Evolutionary conservation across 2,888 invertebrate genomes (phyloP), one percentile per base, ranked within the genome.

Genomic region (Diloba caeruleocephala): DNA sequence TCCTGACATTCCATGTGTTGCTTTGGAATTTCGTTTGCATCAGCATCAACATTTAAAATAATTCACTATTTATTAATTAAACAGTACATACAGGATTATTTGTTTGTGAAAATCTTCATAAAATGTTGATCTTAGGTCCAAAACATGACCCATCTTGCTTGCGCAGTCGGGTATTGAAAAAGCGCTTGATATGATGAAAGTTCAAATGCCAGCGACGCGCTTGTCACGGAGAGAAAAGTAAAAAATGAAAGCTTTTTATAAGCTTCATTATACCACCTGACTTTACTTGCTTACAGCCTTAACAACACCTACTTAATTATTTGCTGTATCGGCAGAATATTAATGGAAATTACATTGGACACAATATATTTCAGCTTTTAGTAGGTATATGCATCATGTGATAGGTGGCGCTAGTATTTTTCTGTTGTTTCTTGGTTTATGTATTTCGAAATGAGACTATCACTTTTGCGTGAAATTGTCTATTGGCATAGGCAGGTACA

Each of bases 171-270:
- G 6, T 36, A 33, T 43, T 33, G 29, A 3, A 34, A 51, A 53
- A 63, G 71, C 67, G 74, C 68, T 74, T 32, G 14, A 15, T 13
- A 13, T 0, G 52, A 55, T 55, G n/a, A 9, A 37, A 0, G 1
- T 4, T n/a, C 29, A 43, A 42, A 28, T 0, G 23, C 33, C 33
- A 26, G 34, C 15, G 53, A 58, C 67, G 67, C 57, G 59, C 63
- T 71, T 70, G 75, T 75, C 61, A 70, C 48, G 45, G 5, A 51
- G 49, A 54, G 38, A 48, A 44, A 50, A 65, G 55, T 38, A 58
- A 48, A 43, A 49, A 37, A 52, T 26, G 2, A 31, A 42, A 53
- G 29, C 48, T 46, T 55, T 60, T 58, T 59, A 14, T 32, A 14
- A 9, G 49, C 41, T 48, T 32, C 15, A 3, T 33, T 21, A 48